These are phyloP conservation scores for Ellobium chinense DNA, from an alignment of 2,888 invertebrate genomes.

Conservation along the genomic window DNA sequence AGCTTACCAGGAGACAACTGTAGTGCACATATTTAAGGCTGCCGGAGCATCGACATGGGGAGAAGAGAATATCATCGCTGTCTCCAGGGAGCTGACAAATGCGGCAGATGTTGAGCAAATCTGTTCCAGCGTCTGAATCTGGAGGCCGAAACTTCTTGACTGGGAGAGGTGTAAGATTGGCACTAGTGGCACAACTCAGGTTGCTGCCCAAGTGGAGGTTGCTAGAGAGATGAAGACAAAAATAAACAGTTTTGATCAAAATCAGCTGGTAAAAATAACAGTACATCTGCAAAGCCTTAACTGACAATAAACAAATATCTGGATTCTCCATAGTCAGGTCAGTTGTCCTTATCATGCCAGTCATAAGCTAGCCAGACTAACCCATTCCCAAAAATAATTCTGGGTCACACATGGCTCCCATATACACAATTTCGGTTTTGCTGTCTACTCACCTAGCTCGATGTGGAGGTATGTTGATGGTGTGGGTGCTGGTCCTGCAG, in stretches of 20 bases:
- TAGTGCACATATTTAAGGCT: constrained; percentile 81
- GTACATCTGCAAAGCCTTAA: too few species aligned
- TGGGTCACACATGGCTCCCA: too few species aligned
- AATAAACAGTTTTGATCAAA: too few species aligned
- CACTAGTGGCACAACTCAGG: constrained; percentile 52
- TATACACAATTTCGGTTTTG: too few species aligned
- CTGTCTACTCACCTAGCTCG: neutral
- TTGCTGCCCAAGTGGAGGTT: constrained; percentile 22
- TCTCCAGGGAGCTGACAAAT: constrained; percentile 80
- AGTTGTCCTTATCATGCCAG: too few species aligned
- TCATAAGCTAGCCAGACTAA: too few species aligned
- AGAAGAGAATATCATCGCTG: constrained; percentile 78
- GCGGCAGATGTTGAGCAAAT: constrained; percentile 78
- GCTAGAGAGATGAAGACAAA: too few species aligned
- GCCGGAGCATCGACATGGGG: constrained; percentile 82
- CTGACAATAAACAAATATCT: too few species aligned
- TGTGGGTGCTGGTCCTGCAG: neutral
- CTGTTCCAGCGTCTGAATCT: constrained; percentile 65
- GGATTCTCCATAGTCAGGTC: too few species aligned
- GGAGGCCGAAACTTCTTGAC: constrained; percentile 52
- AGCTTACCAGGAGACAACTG: constrained; percentile 80
- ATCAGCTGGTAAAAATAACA: too few species aligned
- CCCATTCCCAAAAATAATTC: too few species aligned
- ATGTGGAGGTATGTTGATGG: neutral
- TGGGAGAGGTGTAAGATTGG: constrained; percentile 56